Conservation (phyloP, 2,888 invertebrate genomes). For the Myathropa florea region DNA sequence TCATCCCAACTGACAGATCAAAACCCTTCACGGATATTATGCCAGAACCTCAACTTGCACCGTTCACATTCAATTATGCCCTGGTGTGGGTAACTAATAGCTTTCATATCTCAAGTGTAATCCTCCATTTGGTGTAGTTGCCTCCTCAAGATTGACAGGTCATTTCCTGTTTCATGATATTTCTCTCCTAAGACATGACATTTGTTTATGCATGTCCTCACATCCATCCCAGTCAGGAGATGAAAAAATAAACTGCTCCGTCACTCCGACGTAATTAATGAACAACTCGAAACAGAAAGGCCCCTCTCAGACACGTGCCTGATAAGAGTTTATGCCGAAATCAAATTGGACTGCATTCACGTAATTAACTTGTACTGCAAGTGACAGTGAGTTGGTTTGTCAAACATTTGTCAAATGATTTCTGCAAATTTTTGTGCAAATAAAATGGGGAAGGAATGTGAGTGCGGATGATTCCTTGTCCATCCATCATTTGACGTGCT, state of each 20-base stretch:
- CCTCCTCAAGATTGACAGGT: conserved; percentile 34
- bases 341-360: not conserved
- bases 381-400: conserved; percentile 11
- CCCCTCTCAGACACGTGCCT: conserved; percentile 23
- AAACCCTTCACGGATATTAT: not conserved
- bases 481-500: not conserved
- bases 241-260: conserved; percentile 5
- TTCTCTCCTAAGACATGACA: not conserved
- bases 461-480: not conserved
- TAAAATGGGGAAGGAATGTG: not conserved
- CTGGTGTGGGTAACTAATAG: conserved; percentile 6
- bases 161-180: conserved; percentile 15
- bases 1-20: not conserved
- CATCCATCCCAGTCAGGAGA: not conserved
- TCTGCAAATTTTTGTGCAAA: not conserved
- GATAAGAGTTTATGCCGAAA: not conserved
- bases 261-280: conserved; percentile 32
- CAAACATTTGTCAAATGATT: conserved; percentile 14
- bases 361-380: conserved; percentile 10
- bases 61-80: not conserved
- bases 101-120: conserved; percentile 23
- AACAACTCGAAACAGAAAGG: not conserved
- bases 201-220: not conserved
- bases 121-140: not conserved
- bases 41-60: not conserved